Evolutionary conservation across 1,140 invertebrate genomes (phyloP).

Genomic region (Octopus sinensis): DNA sequence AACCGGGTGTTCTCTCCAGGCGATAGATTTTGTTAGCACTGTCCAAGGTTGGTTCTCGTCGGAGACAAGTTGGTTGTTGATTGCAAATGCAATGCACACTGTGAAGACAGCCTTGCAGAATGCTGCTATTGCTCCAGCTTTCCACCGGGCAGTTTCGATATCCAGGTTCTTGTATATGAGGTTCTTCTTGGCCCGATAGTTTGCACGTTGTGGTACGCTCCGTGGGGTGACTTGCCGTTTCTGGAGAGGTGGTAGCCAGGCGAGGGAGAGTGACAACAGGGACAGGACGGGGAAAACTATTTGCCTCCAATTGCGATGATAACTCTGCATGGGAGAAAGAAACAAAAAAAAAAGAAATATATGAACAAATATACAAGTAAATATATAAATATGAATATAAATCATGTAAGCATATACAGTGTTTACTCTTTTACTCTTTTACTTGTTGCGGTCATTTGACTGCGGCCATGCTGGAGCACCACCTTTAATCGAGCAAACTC

Average conservation of each 20-base stretch:
- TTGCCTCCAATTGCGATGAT: too few species aligned
- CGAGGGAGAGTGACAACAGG: not conserved
- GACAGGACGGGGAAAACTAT: too few species aligned
- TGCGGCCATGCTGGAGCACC: too few species aligned
- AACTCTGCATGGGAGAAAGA: too few species aligned
- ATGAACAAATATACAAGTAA: too few species aligned
- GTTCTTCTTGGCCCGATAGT: not conserved
- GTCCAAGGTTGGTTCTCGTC: not conserved
- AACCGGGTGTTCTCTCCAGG: not conserved
- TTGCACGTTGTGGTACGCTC: not conserved
- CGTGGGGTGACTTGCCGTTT: not conserved
- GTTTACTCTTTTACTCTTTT: too few species aligned
- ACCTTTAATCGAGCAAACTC: too few species aligned
- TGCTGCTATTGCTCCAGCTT: slow-evolving; percentile 23
- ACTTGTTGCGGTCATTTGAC: too few species aligned
- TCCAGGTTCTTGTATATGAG: not conserved
- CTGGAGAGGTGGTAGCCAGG: not conserved
- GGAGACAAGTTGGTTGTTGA: slow-evolving; percentile 19
- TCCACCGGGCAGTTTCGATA: slow-evolving; percentile 23
- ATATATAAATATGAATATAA: too few species aligned
- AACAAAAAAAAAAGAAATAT: too few species aligned
- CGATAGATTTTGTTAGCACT: not conserved
- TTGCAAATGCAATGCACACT: slow-evolving; percentile 14
- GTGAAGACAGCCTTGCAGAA: slow-evolving; percentile 19
- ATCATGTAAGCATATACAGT: too few species aligned